Percentiles rank a stretch among this genome's conserved stretches.
Conservation (phyloP, 1,140 invertebrate species). For the Conus ventricosus region DNA sequence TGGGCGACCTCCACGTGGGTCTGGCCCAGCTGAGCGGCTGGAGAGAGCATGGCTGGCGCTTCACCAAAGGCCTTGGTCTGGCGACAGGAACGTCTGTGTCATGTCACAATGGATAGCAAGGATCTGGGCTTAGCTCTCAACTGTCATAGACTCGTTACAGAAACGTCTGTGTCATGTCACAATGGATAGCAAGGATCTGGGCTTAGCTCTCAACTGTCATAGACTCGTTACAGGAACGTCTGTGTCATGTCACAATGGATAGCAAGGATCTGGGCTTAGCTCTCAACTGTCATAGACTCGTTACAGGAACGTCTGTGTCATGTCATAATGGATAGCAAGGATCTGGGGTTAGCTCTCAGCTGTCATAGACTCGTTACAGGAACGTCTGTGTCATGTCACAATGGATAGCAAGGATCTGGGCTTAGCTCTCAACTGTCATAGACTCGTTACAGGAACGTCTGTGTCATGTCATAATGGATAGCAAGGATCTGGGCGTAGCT, state of each 20-base stretch:
- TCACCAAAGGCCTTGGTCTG: background rate
- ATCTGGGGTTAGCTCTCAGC: too few relatives aligned
- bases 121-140: background rate
- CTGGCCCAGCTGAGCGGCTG: background rate
- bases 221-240: too few relatives aligned
- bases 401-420: too few relatives aligned
- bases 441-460: background rate
- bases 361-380: too few relatives aligned
- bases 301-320: background rate
- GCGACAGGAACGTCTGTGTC: too few relatives aligned
- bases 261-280: background rate
- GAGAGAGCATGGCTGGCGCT: background rate
- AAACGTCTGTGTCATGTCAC: background rate
- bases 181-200: too few relatives aligned
- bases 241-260: background rate
- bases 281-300: background rate
- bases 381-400: too few relatives aligned
- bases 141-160: too few relatives aligned
- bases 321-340: background rate
- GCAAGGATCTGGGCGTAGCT: too few relatives aligned
- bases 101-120: too few relatives aligned
- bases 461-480: background rate
- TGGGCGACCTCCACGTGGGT: background rate
- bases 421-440: background rate
- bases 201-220: background rate